These are phyloP conservation scores for Rhagophthalmus giganteus DNA, from an alignment of 2,888 invertebrate genomes.

Conservation along the genomic window DNA sequence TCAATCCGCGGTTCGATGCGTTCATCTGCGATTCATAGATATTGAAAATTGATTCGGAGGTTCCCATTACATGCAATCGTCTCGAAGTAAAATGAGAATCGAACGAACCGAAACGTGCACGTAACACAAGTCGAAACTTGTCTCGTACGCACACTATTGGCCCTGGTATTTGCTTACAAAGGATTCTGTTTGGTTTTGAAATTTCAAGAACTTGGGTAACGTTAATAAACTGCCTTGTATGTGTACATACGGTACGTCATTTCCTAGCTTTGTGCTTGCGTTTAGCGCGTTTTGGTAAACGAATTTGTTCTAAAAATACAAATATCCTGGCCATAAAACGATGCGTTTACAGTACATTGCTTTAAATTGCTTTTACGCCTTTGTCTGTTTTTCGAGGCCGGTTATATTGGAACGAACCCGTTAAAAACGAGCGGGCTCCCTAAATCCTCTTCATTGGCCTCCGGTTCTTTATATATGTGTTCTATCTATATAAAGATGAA, in stretches of 20 bases:
- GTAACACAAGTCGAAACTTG: not conserved
- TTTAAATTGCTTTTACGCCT: slow-evolving; percentile 28
- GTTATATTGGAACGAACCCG: slow-evolving; percentile 27
- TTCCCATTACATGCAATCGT: slow-evolving; percentile 5
- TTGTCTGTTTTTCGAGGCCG: slow-evolving; percentile 23
- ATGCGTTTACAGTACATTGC: slow-evolving; percentile 28
- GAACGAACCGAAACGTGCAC: not conserved
- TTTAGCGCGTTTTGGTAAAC: slow-evolving; percentile 25
- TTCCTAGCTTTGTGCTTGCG: slow-evolving; percentile 13
- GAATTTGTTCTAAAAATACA: slow-evolving; percentile 24
- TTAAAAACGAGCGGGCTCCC: slow-evolving; percentile 34
- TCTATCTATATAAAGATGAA: slow-evolving; percentile 29
- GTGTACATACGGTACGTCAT: not conserved
- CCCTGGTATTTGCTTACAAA: slow-evolving; percentile 5
- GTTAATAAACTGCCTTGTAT: slow-evolving; percentile 12
- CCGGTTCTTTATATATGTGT: slow-evolving; percentile 23
- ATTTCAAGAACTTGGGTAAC: slow-evolving; percentile 2
- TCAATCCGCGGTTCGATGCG: slow-evolving; percentile 15
- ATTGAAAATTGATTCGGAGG: slow-evolving; percentile 15
- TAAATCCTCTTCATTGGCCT: slow-evolving; percentile 35
- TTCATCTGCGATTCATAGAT: slow-evolving; percentile 18
- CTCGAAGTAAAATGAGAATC: slow-evolving; percentile 1
- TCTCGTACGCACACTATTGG: not conserved
- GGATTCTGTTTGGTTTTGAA: slow-evolving; percentile 6
- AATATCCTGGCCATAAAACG: slow-evolving; percentile 20